Evolutionary conservation across 1,140 invertebrate genomes (phyloP), one percentile per base, ranked within the genome.

Genomic region (Xylocopa sonorina): DNA sequence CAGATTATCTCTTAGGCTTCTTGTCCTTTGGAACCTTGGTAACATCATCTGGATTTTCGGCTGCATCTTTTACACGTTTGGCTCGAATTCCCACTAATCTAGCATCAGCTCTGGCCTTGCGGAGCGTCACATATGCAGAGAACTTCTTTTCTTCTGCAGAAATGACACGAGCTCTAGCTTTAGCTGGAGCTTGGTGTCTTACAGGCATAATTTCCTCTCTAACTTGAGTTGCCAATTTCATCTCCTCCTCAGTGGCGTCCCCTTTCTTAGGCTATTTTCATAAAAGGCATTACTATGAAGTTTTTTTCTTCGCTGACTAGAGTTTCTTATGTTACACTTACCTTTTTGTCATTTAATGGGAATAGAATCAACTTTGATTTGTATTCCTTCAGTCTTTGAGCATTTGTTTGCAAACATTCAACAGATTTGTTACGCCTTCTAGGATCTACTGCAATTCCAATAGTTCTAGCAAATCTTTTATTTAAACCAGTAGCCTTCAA

Each of bases 371-470:
- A 94, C 92, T 99, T 98, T 60, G 97, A 96, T 90, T 95, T 96
- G 93, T 99, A 99, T 91, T 99, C 97, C 93, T 99, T 99, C 60
- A 99, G 93, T 80, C 99, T 95, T 92, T 99, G 98, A 80, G 98
- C 96, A 94, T 99, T 99, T 53, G 95, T 93, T 93, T 99, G 98
- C 34, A 99, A 93, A 21, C 97, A 97, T 92, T 99, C 99, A 34
- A 99, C 95, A 48, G 98, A 99, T 90, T 98, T 98, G 92, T 99
- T 99, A 66, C 97, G 95, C 76, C 99, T 95, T 82, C 99, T 95
- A 80, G 96, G 96, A 92, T 99, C 99, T 57, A 99, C 98, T 85
- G 98, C 93, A 92, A 99, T 98, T 48, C 99, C 99, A 93, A 99
- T 96, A 24, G 97, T 97, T 84, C 95, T 95, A 21, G 99, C 99